A percentile compares a stretch with the other conserved stretches of the same genome.
These are phyloP conservation scores for Aphidius ervi DNA, from an alignment of 1,140 invertebrate species.

Conservation along the genomic window DNA sequence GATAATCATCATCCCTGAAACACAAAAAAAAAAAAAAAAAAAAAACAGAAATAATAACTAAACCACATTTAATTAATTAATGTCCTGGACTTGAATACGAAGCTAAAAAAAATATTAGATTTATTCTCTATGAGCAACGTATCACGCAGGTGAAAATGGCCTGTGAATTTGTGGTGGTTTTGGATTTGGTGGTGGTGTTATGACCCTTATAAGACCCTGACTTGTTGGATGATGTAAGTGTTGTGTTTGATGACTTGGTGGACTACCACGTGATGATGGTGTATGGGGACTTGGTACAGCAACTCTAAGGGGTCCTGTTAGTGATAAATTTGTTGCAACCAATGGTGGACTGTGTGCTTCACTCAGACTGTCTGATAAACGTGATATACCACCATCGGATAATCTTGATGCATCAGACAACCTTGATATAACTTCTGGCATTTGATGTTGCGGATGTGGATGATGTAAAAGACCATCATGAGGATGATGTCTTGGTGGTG, in stretches of 20 bases:
- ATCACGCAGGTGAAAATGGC: slow-evolving; percentile 53
- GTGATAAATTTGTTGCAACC: slow-evolving; percentile 50
- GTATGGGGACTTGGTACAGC: slow-evolving; percentile 51
- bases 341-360: slow-evolving; percentile 50
- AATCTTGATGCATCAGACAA: slow-evolving; percentile 48
- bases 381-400: slow-evolving; percentile 47
- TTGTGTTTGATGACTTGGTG: slow-evolving; percentile 35
- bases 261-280: slow-evolving; percentile 50
- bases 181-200: slow-evolving; percentile 43
- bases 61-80: no score
- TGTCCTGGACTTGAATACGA: no score
- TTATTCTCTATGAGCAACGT: slow-evolving; percentile 17
- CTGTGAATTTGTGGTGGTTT: slow-evolving; percentile 50
- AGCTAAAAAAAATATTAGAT: no score
- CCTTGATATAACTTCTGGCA: slow-evolving; percentile 48
- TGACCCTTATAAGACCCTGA: slow-evolving; percentile 45
- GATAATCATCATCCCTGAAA: background rate
- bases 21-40: no score
- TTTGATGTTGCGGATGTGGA: slow-evolving; percentile 39
- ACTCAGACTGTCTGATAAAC: slow-evolving; percentile 47
- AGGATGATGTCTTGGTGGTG: slow-evolving; percentile 43
- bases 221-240: slow-evolving; percentile 32
- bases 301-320: slow-evolving; percentile 47
- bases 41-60: no score
- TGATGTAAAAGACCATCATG: slow-evolving; percentile 44